phyloP scores from a whole-genome alignment of 1,140 invertebrate genomes.

The Caenorhabditis remanei region DNA sequence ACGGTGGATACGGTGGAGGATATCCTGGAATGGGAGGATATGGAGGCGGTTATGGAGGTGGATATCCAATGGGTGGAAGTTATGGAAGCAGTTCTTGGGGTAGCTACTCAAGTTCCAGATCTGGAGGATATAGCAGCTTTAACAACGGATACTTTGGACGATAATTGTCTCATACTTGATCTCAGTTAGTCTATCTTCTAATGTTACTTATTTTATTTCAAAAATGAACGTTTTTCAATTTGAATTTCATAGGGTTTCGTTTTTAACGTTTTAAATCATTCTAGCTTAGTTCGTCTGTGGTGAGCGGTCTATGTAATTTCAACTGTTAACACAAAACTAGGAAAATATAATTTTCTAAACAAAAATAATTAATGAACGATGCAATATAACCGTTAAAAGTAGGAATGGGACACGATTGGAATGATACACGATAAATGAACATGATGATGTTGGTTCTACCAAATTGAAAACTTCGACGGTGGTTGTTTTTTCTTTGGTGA shows the following conservation, averaged over 20 bases:
- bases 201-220: not conserved
- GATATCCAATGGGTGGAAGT: conserved; percentile 28
- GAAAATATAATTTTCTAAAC: not conserved
- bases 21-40: conserved; percentile 17
- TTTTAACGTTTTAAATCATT: not conserved
- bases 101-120: conserved; percentile 24
- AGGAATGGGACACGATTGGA: not conserved
- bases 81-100: conserved; percentile 38
- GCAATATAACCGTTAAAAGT: not conserved
- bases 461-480: conserved; percentile 5
- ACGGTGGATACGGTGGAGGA: not conserved
- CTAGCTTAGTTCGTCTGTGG: no score
- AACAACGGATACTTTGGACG: conserved; percentile 21
- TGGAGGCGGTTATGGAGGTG: conserved; percentile 16
- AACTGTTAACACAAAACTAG: no score
- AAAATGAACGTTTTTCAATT: conserved; percentile 22
- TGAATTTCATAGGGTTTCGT: not conserved
- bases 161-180: not conserved
- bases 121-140: conserved; percentile 27
- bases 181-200: not conserved
- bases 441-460: not conserved
- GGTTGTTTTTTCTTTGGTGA: not conserved
- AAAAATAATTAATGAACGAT: not conserved
- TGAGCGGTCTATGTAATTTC: no score
- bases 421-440: not conserved